Evolutionary conservation across 2,797 vertebrate species (phyloP), one percentile per base, ranked within the genome.

Genomic region (Onychomys torridus): DNA sequence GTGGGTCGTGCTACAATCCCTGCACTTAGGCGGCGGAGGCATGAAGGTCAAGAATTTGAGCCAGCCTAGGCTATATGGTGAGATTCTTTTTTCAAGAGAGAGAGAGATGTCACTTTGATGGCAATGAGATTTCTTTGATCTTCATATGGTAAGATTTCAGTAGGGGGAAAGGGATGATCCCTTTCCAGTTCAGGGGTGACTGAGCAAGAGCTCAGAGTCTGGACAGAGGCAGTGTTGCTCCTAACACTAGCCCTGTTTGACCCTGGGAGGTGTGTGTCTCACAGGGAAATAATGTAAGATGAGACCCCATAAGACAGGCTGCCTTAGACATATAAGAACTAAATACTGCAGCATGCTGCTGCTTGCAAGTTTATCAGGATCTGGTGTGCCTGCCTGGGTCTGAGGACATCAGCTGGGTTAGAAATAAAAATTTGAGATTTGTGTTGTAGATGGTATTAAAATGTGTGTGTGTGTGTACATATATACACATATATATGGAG

Each of bases 401-500:
- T 93, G 0, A 0, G 32, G 75, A 79, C 16, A 75, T 19, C n/a
- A 27, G 61, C 61, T 37, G 17, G 40, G 37, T 9, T 37, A 85
- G 89, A 78, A 94, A 75, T 27, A 40, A 91, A 90, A 69, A 69
- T 78, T 61, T 91, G 87, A 34, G 40, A 67, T 77, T 34, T 78
- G 61, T 73, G 49, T 34, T 34, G 32, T 17, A 55, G 37, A 63
- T 16, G 13, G 5, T 37, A 32, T 94, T 23, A 5, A 21, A n/a
- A n/a, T n/a, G n/a, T n/a, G n/a, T n/a, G n/a, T n/a, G n/a, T n/a
- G n/a, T n/a, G n/a, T n/a, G n/a, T n/a, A n/a, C n/a, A n/a, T n/a
- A n/a, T n/a, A n/a, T n/a, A n/a, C 49, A 52, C 49, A 52, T 29
- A 13, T 43, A 23, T 23, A 23, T 11, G 5, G 19, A 55, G 32